Evolutionary conservation across 2,888 invertebrate species (phyloP).

Genomic region (Chaetoderma sp.): DNA sequence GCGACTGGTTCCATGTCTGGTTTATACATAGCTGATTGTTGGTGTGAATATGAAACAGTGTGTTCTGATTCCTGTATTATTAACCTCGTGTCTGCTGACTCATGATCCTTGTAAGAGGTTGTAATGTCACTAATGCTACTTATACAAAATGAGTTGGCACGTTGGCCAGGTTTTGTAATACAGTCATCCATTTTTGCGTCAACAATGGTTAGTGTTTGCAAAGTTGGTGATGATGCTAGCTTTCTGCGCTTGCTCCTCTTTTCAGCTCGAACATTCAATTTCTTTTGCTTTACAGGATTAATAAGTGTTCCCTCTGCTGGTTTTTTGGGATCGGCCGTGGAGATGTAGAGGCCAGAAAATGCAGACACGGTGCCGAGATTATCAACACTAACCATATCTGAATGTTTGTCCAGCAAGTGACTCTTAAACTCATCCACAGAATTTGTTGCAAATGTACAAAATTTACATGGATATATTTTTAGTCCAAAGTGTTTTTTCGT

Average conservation of each 20-base stretch:
- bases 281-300: conserved; percentile 51
- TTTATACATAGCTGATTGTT: no score
- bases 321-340: conserved; percentile 46
- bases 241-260: not conserved
- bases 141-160: no score
- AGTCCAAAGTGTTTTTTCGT: conserved; percentile 84
- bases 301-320: conserved; percentile 56
- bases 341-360: conserved; percentile 54
- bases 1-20: no score
- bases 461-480: conserved; percentile 82
- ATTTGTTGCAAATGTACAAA: conserved; percentile 78
- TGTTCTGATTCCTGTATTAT: no score
- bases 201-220: not conserved
- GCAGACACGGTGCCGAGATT: conserved; percentile 47
- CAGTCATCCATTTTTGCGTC: not conserved
- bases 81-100: no score
- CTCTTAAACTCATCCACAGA: conserved; percentile 78
- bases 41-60: no score
- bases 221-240: not conserved
- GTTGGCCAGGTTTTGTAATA: no score
- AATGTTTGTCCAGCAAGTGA: conserved; percentile 76
- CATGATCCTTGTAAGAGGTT: no score
- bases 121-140: no score
- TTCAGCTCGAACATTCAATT: not conserved
- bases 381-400: conserved; percentile 41